phyloP scores from a whole-genome alignment of 1,140 invertebrate genomes.

The Brachionus rotundiformis region DNA sequence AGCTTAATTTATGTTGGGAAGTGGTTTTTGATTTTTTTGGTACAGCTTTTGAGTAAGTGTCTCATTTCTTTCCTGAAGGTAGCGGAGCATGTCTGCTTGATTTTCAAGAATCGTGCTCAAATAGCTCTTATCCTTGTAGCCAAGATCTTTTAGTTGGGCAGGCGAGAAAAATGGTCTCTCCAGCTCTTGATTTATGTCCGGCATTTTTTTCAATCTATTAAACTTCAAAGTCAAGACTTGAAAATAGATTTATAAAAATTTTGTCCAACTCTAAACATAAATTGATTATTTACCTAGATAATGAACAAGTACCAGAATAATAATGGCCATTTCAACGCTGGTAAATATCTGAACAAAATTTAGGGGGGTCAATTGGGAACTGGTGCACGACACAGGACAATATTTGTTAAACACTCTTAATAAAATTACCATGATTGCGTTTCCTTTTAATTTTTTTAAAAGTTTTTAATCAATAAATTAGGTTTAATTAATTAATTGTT shows the following conservation, averaged over 20 bases:
- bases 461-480: neutral
- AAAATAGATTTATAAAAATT: too few relatives aligned
- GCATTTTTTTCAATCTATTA: slow-evolving; percentile 23
- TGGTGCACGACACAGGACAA: neutral
- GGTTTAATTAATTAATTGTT: too few relatives aligned
- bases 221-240: slow-evolving; percentile 36
- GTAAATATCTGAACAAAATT: slow-evolving; percentile 11
- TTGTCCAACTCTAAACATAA: neutral
- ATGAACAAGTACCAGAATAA: neutral
- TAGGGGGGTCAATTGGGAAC: neutral
- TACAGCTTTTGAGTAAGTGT: slow-evolving; percentile 43
- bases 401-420: slow-evolving; percentile 31
- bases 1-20: slow-evolving; percentile 22
- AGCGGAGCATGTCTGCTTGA: slow-evolving; percentile 43
- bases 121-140: slow-evolving; percentile 38
- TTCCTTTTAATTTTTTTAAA: neutral
- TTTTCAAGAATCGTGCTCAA: slow-evolving; percentile 44
- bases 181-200: slow-evolving; percentile 34
- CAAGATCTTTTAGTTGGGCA: slow-evolving; percentile 19
- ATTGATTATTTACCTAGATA: slow-evolving; percentile 1
- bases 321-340: neutral
- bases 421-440: neutral
- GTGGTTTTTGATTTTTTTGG: neutral
- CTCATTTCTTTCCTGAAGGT: slow-evolving; percentile 39
- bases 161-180: slow-evolving; percentile 34